These are phyloP conservation scores for Paguma larvata DNA, from an alignment of 2,797 vertebrate species.

Conservation along the genomic window DNA sequence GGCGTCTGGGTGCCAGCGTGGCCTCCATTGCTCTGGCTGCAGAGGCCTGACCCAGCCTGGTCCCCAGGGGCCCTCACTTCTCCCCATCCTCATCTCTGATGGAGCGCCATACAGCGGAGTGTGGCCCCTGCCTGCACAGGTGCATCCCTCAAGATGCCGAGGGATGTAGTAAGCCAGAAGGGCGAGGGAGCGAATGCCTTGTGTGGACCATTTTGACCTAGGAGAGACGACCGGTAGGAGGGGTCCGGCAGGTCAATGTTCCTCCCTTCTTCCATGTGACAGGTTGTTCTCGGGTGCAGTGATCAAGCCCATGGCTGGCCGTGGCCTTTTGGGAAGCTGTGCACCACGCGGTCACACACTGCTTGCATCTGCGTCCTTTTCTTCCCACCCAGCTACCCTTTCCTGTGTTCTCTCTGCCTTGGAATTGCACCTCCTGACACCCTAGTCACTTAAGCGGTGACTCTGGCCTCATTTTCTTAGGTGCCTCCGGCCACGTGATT, in stretches of 20 bases:
- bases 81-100: not conserved
- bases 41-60: not conserved
- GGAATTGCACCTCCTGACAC: not conserved
- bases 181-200: accelerated
- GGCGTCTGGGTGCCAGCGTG: not conserved
- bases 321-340: not conserved
- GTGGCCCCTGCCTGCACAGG: not conserved
- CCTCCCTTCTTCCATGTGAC: not conserved
- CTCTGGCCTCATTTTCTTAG: not conserved
- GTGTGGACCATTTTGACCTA: not conserved
- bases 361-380: not conserved
- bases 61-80: not conserved
- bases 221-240: not conserved
- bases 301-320: not conserved
- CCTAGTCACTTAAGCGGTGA: not conserved
- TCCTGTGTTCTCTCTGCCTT: not conserved
- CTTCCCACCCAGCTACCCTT: not conserved
- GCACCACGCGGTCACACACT: accelerated
- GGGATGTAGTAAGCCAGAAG: too few relatives aligned
- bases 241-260: not conserved
- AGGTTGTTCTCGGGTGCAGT: not conserved
- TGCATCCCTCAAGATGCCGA: not conserved
- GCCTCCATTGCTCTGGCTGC: accelerated
- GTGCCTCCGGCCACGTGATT: not conserved
- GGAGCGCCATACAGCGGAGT: accelerated